phyloP scores from a whole-genome alignment of 2,113 vertebrate species.

The Pardalotus punctatus region DNA sequence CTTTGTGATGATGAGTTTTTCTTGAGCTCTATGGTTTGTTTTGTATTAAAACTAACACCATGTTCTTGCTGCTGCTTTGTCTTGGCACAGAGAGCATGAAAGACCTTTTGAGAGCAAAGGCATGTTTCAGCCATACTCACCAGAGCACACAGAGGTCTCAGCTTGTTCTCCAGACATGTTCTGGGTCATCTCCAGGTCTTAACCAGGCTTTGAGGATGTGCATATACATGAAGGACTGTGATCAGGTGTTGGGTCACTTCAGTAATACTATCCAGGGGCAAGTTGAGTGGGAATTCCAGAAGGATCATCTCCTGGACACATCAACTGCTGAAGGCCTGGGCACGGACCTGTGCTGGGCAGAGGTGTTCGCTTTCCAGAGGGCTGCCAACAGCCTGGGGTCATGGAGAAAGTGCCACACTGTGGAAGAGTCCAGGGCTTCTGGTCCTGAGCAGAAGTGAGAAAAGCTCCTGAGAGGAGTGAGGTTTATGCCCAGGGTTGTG shows the following conservation, averaged over 20 bases:
- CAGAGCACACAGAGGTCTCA: neutral
- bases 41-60: neutral
- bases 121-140: neutral
- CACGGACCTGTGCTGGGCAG: rapidly evolving
- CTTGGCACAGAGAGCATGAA: neutral
- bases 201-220: neutral
- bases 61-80: neutral
- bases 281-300: neutral
- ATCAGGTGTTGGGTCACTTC: neutral
- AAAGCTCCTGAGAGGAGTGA: neutral
- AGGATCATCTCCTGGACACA: neutral
- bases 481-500: neutral
- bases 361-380: neutral
- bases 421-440: neutral
- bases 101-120: neutral
- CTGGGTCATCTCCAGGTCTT: neutral
- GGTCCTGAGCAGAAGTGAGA: neutral
- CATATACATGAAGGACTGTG: neutral
- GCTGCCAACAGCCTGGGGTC: neutral
- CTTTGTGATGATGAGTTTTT: neutral
- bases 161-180: neutral
- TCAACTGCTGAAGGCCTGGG: neutral
- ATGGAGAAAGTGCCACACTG: neutral
- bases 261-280: neutral
- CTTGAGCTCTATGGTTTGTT: neutral